A percentile compares a stretch with the other conserved stretches of the same genome.
These are phyloP conservation scores for Hyperopisus bebe DNA, from an alignment of 2,113 vertebrate species.

Conservation along the genomic window DNA sequence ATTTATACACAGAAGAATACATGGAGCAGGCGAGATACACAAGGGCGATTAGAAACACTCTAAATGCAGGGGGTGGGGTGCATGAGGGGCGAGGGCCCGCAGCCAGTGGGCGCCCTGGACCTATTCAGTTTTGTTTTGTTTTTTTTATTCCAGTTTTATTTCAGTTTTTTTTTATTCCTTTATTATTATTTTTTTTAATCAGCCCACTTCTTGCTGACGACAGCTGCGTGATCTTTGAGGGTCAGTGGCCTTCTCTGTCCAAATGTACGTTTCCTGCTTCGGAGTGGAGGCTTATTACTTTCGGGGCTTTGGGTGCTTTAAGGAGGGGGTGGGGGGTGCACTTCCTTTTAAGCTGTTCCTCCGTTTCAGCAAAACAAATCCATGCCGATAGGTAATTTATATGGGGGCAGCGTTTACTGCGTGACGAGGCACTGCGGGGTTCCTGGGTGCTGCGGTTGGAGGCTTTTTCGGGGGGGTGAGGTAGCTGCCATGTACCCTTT, in stretches of 20 bases:
- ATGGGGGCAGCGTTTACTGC: background rate
- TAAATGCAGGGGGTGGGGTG: background rate
- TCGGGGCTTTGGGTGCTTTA: background rate
- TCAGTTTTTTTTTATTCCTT: background rate
- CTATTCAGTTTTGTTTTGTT: background rate
- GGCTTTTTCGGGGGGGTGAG: background rate
- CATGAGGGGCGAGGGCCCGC: background rate
- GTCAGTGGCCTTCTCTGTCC: background rate
- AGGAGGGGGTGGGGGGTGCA: background rate
- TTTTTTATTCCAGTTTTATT: background rate
- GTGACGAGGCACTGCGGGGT: background rate
- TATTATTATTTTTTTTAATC: background rate
- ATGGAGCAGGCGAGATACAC: background rate
- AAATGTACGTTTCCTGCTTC: background rate
- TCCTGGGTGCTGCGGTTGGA: background rate
- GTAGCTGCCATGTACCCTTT: too few species aligned
- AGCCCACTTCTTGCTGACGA: background rate
- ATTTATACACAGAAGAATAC: background rate
- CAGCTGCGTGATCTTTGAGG: background rate
- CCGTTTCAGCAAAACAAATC: background rate
- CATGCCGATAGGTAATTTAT: background rate
- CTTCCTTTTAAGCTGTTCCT: background rate
- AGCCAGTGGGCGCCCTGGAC: background rate
- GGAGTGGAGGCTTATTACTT: background rate
- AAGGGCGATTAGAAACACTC: background rate